A percentile compares a stretch with the other conserved stretches of the same genome.
Conservation (phyloP, 2,888 invertebrate genomes). For the Drosophila lutescens region DNA sequence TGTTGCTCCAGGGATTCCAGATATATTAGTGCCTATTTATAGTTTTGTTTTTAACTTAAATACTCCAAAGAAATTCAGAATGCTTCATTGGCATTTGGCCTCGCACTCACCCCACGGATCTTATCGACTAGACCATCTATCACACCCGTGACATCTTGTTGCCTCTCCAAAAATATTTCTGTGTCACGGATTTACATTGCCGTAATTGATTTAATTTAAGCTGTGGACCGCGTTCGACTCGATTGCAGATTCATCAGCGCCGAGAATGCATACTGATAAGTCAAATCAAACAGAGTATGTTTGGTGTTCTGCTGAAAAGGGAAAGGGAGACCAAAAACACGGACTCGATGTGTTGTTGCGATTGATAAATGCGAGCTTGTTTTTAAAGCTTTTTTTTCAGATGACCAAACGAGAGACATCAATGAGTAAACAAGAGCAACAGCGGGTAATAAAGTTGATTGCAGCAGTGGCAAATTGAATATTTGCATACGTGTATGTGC, state of each 20-base stretch:
- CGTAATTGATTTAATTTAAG: conserved; percentile 25
- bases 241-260: conserved; percentile 5
- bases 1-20: no score
- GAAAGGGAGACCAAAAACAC: neutral
- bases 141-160: conserved; percentile 6
- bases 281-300: conserved; percentile 23
- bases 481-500: conserved; percentile 45
- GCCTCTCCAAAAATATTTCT: conserved; percentile 7
- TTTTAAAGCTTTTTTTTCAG: conserved; percentile 57
- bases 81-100: neutral
- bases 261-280: conserved; percentile 54
- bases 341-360: conserved; percentile 16
- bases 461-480: conserved; percentile 75
- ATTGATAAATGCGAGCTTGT: conserved; percentile 67
- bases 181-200: conserved; percentile 16
- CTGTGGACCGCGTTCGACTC: conserved; percentile 8
- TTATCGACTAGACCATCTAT: conserved; percentile 1
- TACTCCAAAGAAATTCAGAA: no score
- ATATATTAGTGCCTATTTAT: no score
- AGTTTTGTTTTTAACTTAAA: no score
- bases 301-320: neutral
- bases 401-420: conserved; percentile 65
- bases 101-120: neutral
- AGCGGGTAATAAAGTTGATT: conserved; percentile 72
- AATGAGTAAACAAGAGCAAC: conserved; percentile 62